Base-by-base conservation (phyloP, 2,888 invertebrate species). In the Lepidocyrtinus sp. region DNA sequence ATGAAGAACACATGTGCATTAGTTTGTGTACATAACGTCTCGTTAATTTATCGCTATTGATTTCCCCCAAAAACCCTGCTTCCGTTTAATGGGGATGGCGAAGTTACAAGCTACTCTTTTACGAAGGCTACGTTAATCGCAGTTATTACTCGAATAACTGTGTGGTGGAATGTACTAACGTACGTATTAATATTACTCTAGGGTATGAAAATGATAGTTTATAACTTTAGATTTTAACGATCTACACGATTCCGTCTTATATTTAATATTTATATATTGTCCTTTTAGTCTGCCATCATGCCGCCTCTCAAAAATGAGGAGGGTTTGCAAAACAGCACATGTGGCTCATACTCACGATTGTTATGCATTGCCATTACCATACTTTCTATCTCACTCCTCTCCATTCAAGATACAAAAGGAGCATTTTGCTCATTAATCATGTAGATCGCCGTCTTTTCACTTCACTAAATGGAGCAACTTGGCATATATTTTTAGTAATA, bases 31-130 rank as follows among this genome's bases (percentile, higher is more conserved):
- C 59, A 17, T 55, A 24, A n/a, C 70, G 17, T 15, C 27, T 17
- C 26, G 46, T 63, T 78, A 78, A 78, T 78, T 78, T 73, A 78
- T 78, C 62, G 63, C 59, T 78, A 78, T 78, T 78, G 78, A 78
- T 78, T 78, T 63, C 46, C 70, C 27, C 27, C 26, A 26, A 25
- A 50, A 70, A 70, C 65, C n/a, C 50, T 70, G 65, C 76, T 71
- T 76, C 71, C 76, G 63, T 46, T 69, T 75, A 25, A 62, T 63
- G 75, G 55, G 61, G 46, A 50, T n/a, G n/a, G n/a, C n/a, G n/a
- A n/a, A n/a, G n/a, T 17, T 50, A 50, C 17, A 50, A n/a, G 50
- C n/a, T 50, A 17, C 50, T 50, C 50, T 17, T 50, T 17, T 15
- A 46, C 71, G 71, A 72, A 71, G 77, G 77, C 67, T 67, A 59